Evolutionary conservation across 2,113 vertebrate species (phyloP).

Genomic region (Ceyx margarethae): DNA sequence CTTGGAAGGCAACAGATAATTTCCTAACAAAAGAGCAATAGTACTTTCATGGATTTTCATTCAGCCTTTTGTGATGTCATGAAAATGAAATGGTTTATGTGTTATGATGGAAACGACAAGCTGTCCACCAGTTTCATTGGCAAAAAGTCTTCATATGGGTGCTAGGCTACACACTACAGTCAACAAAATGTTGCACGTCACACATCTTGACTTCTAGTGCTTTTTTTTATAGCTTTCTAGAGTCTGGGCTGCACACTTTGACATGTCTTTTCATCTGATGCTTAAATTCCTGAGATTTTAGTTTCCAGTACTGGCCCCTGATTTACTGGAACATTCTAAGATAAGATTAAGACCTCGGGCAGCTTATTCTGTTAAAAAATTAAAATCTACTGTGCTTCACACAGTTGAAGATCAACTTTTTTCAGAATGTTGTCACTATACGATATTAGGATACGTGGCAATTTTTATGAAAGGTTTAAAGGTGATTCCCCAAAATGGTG

Average conservation of each 20-base stretch:
- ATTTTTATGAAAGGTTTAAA: too few species aligned
- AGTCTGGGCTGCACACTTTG: background rate
- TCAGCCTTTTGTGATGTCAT: background rate
- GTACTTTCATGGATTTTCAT: background rate
- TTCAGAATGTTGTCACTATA: background rate
- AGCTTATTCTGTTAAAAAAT: background rate
- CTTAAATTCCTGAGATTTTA: background rate
- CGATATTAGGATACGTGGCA: too few species aligned
- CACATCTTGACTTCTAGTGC: too few species aligned
- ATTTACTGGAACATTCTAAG: fast-evolving
- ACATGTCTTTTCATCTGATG: background rate
- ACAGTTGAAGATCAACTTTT: background rate
- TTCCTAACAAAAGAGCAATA: background rate
- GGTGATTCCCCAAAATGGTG: too few species aligned
- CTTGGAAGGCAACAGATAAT: background rate
- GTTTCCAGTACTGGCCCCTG: background rate
- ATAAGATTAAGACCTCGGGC: background rate
- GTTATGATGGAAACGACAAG: background rate
- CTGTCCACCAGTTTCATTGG: background rate
- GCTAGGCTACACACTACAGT: background rate
- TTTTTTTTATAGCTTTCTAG: background rate
- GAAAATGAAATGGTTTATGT: background rate
- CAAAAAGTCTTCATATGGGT: background rate
- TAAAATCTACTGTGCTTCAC: background rate
- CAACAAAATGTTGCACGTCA: background rate